Base-by-base conservation (phyloP, 2,113 vertebrate species). In the Limnothrissa miodon region DNA sequence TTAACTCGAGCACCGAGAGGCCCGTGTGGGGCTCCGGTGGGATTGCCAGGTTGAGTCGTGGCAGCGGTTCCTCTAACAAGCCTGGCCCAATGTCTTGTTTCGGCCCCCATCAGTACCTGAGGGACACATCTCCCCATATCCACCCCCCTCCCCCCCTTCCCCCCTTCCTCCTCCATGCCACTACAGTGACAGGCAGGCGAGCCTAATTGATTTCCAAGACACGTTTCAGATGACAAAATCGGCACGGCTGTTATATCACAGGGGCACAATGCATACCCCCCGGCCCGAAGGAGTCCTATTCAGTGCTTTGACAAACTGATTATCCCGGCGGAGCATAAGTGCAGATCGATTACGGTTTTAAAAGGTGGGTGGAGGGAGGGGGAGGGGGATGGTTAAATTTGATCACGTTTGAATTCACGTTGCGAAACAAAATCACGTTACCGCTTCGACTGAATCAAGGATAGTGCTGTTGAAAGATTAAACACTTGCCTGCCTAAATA, bases 251-350 rank as follows among this genome's bases (percentile, higher is more conserved):
- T 56, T 81, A 88, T 84, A 88, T 87, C 83, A 78, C 86, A 88
- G 86, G 85, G 84, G 86, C 81, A 89, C 86, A 88, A 86, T 87
- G 88, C 79, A 81, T 45, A 81, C 83, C 82, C 78, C 45, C 25
- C 44, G 82, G 80, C 84, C 33, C 84, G 87, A 88, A 80, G 87
- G 88, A 66, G 62, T 79, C 81, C 83, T 82, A 89, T 91, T 90
- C 86, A 90, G 66, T n/a, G 42, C 81, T 89, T 87, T 88, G 88
- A 90, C 87, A 90, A 90, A 89, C 87, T 89, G 87, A 90, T 90
- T 90, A 89, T 89, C 90, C 89, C 86, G 83, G 81, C 74, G 85
- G 84, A 85, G 87, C 86, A 86, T 86, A 87, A 89, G 87, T 85
- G 85, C 81, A 36, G 84, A 88, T 91, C 86, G 85, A 90, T 90